Base-by-base conservation (phyloP, 2,888 invertebrate genomes). In the Trichacis sp. region DNA sequence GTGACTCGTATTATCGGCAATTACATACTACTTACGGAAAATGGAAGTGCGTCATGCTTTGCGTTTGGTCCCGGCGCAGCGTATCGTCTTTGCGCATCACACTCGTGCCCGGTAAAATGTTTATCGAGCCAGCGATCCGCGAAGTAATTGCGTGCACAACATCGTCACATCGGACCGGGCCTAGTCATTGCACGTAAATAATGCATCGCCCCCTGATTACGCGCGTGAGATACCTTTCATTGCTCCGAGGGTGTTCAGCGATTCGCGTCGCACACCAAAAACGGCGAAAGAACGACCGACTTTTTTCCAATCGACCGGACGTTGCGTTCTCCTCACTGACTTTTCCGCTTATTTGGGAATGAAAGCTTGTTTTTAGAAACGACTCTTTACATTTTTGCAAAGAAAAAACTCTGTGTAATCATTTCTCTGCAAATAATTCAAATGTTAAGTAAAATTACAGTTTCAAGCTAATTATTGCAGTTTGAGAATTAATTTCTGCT, bases 71-170 rank as follows among this genome's bases (percentile, higher is more conserved):
- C 46, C 38, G 38, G 14, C 33, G 56, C 15, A 43, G 60, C 60
- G 45, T 62, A 66, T 62, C 66, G 55, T 51, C 54, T 55, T 61
- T 65, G 62, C 64, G 40, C 36, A 61, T 58, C 58, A 53, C 58
- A 70, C 67, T 61, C 55, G 68, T 61, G 60, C 68, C 60, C 67
- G 56, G 68, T 58, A 61, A 77, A 76, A 73, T 78, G 73, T 76
- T 78, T 77, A 77, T 77, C 76, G 73, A 67, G 70, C 56, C 60
- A 62, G 49, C 70, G 69, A 69, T 71, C 68, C 69, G 62, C 67
- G 56, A 70, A 73, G 75, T 77, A 75, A 79, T 78, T 77, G 77
- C 76, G 75, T 74, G 78, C 70, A 66, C 64, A 66, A 69, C 76
- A 68, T 70, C 72, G 75, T 68, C 57, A 36, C 62, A 54, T 62